Percentiles rank a stretch among this genome's conserved stretches.
Conservation (phyloP, 2,113 vertebrate genomes). For the Syngnathus scovelli region DNA sequence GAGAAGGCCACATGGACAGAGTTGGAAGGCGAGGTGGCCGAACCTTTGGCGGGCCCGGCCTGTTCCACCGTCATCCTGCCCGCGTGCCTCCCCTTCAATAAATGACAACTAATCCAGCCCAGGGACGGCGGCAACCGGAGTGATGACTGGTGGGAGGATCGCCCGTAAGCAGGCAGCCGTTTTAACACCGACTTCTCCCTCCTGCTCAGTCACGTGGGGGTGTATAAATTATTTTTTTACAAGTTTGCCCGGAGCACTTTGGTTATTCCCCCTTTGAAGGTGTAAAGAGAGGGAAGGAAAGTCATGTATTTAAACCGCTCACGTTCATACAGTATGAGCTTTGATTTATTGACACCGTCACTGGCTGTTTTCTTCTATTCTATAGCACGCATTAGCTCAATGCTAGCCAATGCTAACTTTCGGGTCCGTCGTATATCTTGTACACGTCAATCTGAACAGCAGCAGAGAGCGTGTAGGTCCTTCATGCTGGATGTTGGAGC, state of each 20-base stretch:
- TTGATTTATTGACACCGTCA: constrained; percentile 52
- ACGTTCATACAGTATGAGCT: constrained; percentile 53
- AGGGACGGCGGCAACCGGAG: constrained; percentile 11
- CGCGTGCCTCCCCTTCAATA: constrained; percentile 93
- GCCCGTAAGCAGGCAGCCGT: constrained; percentile 52
- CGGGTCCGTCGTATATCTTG: constrained; percentile 69
- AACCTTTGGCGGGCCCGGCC: constrained; percentile 92
- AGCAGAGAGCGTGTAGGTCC: constrained; percentile 23
- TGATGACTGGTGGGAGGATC: constrained; percentile 64
- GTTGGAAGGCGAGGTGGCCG: constrained; percentile 94
- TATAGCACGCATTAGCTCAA: constrained; percentile 69
- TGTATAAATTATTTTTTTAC: constrained; percentile 80
- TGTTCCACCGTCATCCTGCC: constrained; percentile 93
- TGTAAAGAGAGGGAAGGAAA: constrained; percentile 38
- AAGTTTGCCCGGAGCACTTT: constrained; percentile 74
- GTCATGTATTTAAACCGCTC: constrained; percentile 63
- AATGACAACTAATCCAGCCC: constrained; percentile 74
- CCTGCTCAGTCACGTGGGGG: constrained; percentile 36
- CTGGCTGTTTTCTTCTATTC: constrained; percentile 69
- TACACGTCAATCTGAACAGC: constrained; percentile 53
- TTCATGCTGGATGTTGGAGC: constrained; percentile 11
- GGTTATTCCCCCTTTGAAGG: constrained; percentile 62
- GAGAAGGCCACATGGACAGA: constrained; percentile 97
- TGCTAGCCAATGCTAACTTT: constrained; percentile 67
- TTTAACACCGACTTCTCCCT: constrained; percentile 46